Evolutionary conservation across 2,888 invertebrate genomes (phyloP).

Genomic region (Drosophila fungiperda): DNA sequence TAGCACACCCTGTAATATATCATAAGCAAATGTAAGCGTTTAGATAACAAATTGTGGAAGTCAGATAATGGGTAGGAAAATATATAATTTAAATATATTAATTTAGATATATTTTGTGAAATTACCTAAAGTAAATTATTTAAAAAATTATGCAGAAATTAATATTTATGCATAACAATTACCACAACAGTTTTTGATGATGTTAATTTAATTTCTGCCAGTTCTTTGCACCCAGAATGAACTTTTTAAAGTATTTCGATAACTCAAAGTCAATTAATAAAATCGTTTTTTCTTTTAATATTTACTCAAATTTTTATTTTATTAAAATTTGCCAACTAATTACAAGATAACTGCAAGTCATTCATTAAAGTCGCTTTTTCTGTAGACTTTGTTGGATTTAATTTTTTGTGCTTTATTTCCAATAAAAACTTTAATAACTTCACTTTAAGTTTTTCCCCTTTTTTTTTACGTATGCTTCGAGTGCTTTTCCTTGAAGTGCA

Average conservation of each 20-base stretch:
- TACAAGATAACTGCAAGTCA: neutral
- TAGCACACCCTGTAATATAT: constrained; percentile 2
- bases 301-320: neutral
- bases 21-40: neutral
- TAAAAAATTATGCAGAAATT: neutral
- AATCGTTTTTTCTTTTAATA: neutral
- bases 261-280: neutral
- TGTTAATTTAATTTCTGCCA: neutral
- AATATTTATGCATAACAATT: neutral
- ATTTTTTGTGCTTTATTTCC: constrained; percentile 36
- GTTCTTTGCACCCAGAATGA: neutral
- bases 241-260: neutral
- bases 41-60: neutral
- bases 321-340: neutral
- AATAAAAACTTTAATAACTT: constrained; percentile 42
- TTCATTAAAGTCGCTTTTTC: neutral
- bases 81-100: neutral
- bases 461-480: constrained; percentile 37
- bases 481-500: constrained; percentile 34
- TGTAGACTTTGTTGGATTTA: constrained; percentile 11
- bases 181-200: neutral
- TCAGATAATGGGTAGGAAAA: neutral
- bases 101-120: no score
- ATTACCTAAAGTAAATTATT: no score
- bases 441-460: constrained; percentile 38